Base-by-base conservation (phyloP, 2,113 vertebrate genomes). In the Beaufortia kweichowensis region DNA sequence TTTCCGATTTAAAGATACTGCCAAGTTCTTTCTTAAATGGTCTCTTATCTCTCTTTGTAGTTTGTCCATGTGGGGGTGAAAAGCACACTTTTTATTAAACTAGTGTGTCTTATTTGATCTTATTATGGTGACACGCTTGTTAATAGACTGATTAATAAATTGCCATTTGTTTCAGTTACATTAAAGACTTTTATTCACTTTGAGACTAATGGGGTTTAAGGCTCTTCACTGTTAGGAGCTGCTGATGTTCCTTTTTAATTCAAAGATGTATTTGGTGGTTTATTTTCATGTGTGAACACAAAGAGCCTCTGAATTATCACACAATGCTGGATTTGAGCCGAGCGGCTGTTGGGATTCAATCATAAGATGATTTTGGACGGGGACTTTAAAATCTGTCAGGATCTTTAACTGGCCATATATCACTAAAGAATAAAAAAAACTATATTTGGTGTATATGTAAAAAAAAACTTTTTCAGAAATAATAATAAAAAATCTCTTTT, bases 1-100 rank as follows among this genome's bases (percentile, higher is more conserved):
- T 70, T 81, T 75, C 57, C 46, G 39, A 65, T 71, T 79, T 72
- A 26, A 6, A 55, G 50, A 56, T n/a, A 17, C 35, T 61, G 62
- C 68, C 67, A 72, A 70, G 3, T 21, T 15, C 10, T 50, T 50
- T 66, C 31, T 50, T 23, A 19, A 3, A 2, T 24, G 23, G n/a
- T 70, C 31, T 78, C 41, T n/a, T n/a, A n/a, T 63, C 53, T n/a
- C 14, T 31, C n/a, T 43, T 72, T 76, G 10, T 67, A 19, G 17
- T 59, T 24, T 21, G 35, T 75, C 55, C 46, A n/a, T 64, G 50
- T 41, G 26, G 24, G 24, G 55, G 59, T 29, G 46, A 61, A 23
- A 74, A 62, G 26, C 48, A 9, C 21, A 21, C n/a, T n/a, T n/a
- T n/a, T n/a, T n/a, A n/a, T n/a, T n/a, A n/a, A n/a, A n/a, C n/a